Conservation (phyloP, 2,113 vertebrate species). For the Catharus minimus region DNA sequence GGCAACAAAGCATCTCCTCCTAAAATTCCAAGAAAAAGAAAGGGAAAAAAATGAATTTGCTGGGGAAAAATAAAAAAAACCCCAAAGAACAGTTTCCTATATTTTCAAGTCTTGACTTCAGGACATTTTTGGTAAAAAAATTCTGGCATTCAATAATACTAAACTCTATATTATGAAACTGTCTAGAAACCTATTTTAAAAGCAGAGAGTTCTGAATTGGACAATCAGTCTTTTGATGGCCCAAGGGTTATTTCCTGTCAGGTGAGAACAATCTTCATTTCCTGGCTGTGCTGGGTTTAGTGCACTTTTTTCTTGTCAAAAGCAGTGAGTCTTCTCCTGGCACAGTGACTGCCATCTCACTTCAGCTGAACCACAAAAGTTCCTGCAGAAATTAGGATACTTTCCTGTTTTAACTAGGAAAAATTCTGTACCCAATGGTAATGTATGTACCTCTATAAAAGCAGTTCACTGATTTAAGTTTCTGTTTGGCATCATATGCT, state of each 20-base stretch:
- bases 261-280: neutral
- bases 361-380: neutral
- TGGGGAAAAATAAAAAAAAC: neutral
- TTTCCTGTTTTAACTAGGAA: neutral
- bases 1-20: conserved; percentile 42
- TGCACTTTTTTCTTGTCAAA: neutral
- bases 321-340: neutral
- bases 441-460: neutral
- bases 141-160: neutral
- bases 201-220: neutral
- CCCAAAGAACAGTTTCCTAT: neutral
- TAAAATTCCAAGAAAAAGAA: neutral
- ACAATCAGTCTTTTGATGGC: neutral
- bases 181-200: neutral
- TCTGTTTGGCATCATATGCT: neutral
- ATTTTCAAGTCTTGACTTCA: neutral
- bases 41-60: neutral
- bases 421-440: neutral
- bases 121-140: neutral
- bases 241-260: neutral
- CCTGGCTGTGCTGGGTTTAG: neutral
- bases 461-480: neutral
- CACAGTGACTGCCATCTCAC: neutral
- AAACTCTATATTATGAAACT: neutral
- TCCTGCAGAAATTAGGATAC: neutral